Evolutionary conservation across 2,113 vertebrate genomes (phyloP).

Genomic region (Melanocharis versteri): DNA sequence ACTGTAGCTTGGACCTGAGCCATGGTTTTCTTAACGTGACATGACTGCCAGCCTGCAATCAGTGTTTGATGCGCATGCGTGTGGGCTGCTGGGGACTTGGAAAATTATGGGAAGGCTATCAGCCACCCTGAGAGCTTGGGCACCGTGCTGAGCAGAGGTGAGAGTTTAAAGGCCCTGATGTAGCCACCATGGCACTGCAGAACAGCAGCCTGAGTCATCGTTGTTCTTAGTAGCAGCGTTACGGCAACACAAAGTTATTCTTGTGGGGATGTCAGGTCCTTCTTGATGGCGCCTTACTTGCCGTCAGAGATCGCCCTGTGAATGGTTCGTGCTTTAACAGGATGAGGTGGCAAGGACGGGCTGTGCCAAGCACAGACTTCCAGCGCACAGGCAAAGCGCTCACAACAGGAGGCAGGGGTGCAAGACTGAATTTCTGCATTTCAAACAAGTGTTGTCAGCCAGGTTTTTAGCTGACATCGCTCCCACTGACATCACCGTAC

Average conservation of each 20-base stretch:
- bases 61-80: neutral
- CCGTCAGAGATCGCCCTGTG: neutral
- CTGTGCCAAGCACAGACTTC: neutral
- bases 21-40: slow-evolving; percentile 13
- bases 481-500: neutral
- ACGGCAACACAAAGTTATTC: neutral
- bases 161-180: neutral
- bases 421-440: slow-evolving; percentile 31
- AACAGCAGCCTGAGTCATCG: rapidly evolving
- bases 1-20: slow-evolving; percentile 8
- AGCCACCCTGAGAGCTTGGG: neutral
- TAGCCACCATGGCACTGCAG: neutral
- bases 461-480: neutral
- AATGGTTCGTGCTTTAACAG: neutral
- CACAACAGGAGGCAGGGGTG: neutral
- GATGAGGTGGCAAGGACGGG: neutral
- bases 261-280: neutral
- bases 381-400: neutral
- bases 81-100: neutral
- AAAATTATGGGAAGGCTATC: neutral
- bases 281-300: neutral
- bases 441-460: neutral
- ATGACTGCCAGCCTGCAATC: neutral
- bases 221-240: neutral
- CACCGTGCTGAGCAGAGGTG: neutral